These are phyloP conservation scores for Notothenia rossii DNA, from an alignment of 2,113 vertebrate species.

Conservation along the genomic window DNA sequence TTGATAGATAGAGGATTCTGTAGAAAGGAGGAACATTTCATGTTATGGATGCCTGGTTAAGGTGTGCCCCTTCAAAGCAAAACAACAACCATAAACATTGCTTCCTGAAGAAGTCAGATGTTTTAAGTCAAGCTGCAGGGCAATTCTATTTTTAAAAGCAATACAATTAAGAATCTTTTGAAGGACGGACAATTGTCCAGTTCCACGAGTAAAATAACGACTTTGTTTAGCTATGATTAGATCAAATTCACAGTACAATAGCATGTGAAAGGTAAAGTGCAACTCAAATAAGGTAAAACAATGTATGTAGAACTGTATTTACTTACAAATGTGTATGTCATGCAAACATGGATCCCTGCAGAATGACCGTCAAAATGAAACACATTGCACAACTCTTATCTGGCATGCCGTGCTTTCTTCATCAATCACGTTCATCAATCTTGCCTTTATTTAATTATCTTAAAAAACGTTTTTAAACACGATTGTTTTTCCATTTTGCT, in stretches of 20 bases:
- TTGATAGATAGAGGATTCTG: slow-evolving; percentile 19
- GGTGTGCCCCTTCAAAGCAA: slow-evolving; percentile 24
- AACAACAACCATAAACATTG: background rate
- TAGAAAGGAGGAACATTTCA: background rate
- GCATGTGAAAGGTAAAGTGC: too few species aligned
- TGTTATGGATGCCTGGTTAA: slow-evolving; percentile 20
- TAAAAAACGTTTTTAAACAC: too few species aligned
- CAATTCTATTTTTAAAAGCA: background rate
- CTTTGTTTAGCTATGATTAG: too few species aligned
- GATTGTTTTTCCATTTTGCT: background rate
- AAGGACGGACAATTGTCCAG: too few species aligned
- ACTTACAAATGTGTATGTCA: too few species aligned
- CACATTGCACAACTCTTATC: too few species aligned
- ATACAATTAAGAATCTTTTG: background rate
- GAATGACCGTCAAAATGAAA: too few species aligned
- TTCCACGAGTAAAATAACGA: background rate
- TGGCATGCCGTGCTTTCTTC: background rate
- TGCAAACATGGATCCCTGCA: too few species aligned
- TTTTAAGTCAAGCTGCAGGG: background rate
- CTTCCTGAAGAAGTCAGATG: background rate
- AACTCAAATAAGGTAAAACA: too few species aligned
- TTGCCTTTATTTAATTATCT: background rate
- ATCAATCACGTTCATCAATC: background rate
- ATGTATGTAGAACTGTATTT: too few species aligned
- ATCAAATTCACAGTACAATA: too few species aligned